These are phyloP conservation scores for Zeugodacus cucurbitae DNA, from an alignment of 1,140 invertebrate genomes.

Conservation along the genomic window DNA sequence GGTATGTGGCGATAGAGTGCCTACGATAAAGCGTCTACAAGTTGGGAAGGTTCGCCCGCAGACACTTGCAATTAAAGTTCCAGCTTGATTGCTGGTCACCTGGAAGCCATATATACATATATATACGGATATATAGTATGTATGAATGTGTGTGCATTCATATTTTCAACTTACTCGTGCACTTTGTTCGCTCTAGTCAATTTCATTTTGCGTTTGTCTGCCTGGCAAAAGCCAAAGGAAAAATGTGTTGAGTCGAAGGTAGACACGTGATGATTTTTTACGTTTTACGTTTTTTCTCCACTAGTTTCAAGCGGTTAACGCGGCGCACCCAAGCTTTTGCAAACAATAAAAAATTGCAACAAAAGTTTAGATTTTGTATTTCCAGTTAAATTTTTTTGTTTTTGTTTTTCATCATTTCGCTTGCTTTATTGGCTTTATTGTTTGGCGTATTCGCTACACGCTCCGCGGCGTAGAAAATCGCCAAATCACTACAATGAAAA, in stretches of 20 bases:
- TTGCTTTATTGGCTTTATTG: not conserved
- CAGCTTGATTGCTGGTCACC: conserved; percentile 22
- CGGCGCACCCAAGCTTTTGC: not conserved
- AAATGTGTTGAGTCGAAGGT: not conserved
- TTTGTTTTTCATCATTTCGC: not conserved
- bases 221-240: not conserved
- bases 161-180: not conserved
- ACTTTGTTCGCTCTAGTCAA: not conserved
- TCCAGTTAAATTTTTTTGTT: not conserved
- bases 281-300: not conserved
- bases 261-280: not conserved
- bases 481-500: conserved; percentile 15
- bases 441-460: not conserved
- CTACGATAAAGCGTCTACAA: too few relatives aligned
- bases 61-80: conserved; percentile 15
- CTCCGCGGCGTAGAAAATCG: not conserved
- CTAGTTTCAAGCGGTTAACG: not conserved
- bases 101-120: not conserved
- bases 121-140: not conserved
- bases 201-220: conserved; percentile 3
- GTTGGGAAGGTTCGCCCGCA: not conserved
- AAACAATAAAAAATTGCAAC: conserved; percentile 33
- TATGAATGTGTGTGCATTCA: not conserved
- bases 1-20: too few relatives aligned
- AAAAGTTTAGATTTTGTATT: not conserved